Base-by-base conservation (phyloP, 2,888 invertebrate species). In the Anodontia alba region DNA sequence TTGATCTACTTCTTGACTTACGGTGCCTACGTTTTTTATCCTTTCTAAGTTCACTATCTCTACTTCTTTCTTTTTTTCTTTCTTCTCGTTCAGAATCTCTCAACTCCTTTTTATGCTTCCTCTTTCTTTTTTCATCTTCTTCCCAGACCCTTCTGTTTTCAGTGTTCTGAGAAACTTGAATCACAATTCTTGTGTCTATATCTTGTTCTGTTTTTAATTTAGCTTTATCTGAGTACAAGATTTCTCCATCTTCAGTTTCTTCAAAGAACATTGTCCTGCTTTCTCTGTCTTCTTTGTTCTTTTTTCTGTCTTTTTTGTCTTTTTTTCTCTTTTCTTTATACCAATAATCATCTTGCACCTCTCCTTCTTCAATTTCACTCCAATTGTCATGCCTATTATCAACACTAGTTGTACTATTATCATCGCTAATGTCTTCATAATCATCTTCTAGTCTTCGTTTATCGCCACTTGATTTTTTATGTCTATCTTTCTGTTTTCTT, bases 381-480 rank as follows among this genome's bases (percentile, higher is more conserved):
- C 67, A 74, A 17, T 76, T 51, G n/a, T 73, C 62, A 88, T 57
- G 84, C 26, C 57, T 71, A 20, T 69, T 71, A 49, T n/a, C 75
- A 51, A n/a, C 78, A 70, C 43, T 70, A 66, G n/a, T 80, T 70
- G 1, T 1, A 0, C 46, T 49, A 20, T 81, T 71, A 38, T 67
- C 54, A 29, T 54, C 77, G 20, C 67, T 66, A 73, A 93, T 94
- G 49, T 95, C 76, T 62, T 62, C 62, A 62, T 33, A 62, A 7
- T 62, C 62, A 75, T 95, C 95, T 89, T 95, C 95, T 86, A 95
- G 95, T 80, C 92, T 93, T 75, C 26, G 71, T 62, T 67, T 80
- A 62, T 62, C 62, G 3, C 5, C n/a, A 7, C 33, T 79, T 82
- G 80, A 75, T 77, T 77, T 96, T 79, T 91, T 77, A n/a, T 77